phyloP scores from a whole-genome alignment of 1,140 invertebrate species.

The Holotrichia oblita region DNA sequence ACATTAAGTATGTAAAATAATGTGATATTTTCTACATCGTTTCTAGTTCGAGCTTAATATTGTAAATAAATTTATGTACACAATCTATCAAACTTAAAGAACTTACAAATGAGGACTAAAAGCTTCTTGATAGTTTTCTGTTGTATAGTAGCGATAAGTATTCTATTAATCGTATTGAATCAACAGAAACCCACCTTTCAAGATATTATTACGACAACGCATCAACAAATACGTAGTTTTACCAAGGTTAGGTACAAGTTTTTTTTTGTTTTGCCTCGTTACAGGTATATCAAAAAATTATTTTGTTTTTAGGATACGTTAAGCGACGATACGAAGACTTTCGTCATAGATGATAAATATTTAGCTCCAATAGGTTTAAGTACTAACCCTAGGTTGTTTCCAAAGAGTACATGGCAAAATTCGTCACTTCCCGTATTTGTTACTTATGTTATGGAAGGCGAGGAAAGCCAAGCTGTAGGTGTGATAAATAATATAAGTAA shows the following conservation, averaged over 20 bases:
- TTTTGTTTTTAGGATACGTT: conserved; percentile 73
- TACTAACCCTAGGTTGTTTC: conserved; percentile 63
- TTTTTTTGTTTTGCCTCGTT: not conserved
- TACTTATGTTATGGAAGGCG: conserved; percentile 72
- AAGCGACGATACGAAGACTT: conserved; percentile 76
- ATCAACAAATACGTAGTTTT: conserved; percentile 85
- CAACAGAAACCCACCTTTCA: conserved; percentile 76
- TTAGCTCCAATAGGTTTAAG: conserved; percentile 72
- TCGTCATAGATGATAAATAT: conserved; percentile 78
- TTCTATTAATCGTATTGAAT: conserved; percentile 66
- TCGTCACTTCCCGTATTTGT: conserved; percentile 69
- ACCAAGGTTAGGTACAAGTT: conserved; percentile 68
- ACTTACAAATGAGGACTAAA: conserved; percentile 67
- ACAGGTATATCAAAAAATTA: conserved; percentile 16
- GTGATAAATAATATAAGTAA: conserved; percentile 79
- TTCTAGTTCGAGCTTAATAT: not conserved
- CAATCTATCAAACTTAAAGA: not conserved
- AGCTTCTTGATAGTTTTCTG: conserved; percentile 67
- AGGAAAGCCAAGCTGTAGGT: conserved; percentile 74
- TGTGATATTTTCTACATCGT: conserved; percentile 12
- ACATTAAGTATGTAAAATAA: conserved; percentile 34
- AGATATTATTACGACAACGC: conserved; percentile 85
- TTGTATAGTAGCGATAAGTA: conserved; percentile 66
- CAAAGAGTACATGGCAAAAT: conserved; percentile 67
- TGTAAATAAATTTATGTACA: not conserved